phyloP scores from a whole-genome alignment of 2,888 invertebrate genomes.

The Dolichomitus sp. region DNA sequence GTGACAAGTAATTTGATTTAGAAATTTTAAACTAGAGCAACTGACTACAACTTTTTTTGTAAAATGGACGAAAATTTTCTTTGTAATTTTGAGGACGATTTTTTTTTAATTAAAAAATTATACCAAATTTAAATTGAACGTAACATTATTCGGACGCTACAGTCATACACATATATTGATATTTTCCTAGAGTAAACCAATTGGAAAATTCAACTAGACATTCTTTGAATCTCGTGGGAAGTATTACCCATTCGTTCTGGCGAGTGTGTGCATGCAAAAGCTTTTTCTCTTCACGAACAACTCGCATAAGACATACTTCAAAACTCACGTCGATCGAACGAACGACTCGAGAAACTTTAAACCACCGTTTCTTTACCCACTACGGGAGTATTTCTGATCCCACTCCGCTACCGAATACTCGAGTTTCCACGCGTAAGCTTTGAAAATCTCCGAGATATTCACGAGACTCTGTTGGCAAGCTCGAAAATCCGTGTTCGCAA shows the following conservation, averaged over 20 bases:
- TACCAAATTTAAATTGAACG: not conserved
- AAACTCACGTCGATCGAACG: conserved; percentile 35
- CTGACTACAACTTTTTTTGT: no score
- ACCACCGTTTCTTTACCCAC: conserved; percentile 9
- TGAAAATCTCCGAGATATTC: conserved; percentile 36
- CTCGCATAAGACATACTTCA: conserved; percentile 26
- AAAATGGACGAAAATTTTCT: no score
- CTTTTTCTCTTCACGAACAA: not conserved
- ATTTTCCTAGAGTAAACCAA: not conserved
- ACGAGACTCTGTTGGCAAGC: conserved; percentile 2
- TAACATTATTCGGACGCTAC: not conserved
- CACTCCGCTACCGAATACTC: conserved; percentile 18
- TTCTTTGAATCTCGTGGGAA: not conserved
- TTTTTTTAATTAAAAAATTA: no score
- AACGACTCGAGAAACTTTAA: conserved; percentile 40
- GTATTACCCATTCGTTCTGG: not conserved
- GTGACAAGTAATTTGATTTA: no score
- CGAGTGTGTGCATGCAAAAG: not conserved
- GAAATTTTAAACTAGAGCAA: no score
- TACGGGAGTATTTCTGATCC: conserved; percentile 3
- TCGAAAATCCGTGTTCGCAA: conserved; percentile 24
- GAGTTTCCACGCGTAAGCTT: conserved; percentile 28
- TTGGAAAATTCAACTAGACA: conserved; percentile 6
- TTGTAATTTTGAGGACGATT: no score
- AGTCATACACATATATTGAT: not conserved